These are phyloP conservation scores for Halisarca cf. caerulea DNA, from an alignment of 37 sponge, comb jelly and placozoan genomes.

Conservation along the genomic window DNA sequence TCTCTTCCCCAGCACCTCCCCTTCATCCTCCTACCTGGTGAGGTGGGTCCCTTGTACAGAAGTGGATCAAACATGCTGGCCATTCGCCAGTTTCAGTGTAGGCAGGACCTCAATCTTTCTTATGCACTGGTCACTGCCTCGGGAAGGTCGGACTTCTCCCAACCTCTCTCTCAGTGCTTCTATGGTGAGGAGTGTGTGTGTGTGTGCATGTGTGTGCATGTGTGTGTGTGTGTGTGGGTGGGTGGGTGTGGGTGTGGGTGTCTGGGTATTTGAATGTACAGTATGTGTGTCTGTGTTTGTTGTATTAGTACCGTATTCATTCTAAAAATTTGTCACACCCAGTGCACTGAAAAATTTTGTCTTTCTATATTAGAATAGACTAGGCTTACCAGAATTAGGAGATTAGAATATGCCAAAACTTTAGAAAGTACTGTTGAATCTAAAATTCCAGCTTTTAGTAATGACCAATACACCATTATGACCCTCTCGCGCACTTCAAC, in stretches of 20 bases:
- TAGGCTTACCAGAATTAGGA: too few relatives aligned
- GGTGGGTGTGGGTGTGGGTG: neutral
- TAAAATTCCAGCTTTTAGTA: too few relatives aligned
- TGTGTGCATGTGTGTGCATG: neutral
- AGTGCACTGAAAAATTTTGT: too few relatives aligned
- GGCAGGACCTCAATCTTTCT: neutral
- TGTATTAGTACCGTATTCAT: too few relatives aligned
- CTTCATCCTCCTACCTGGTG: neutral
- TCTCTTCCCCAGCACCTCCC: conserved; percentile 11
- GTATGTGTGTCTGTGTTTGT: too few relatives aligned
- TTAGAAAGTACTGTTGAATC: too few relatives aligned
- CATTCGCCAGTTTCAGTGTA: conserved; percentile 20
- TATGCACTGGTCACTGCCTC: conserved; percentile 7
- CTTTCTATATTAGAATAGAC: too few relatives aligned
- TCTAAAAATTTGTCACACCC: too few relatives aligned
- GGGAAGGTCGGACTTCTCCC: conserved; percentile 18
- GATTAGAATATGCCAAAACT: too few relatives aligned
- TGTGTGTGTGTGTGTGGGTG: neutral
- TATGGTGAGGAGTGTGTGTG: neutral
- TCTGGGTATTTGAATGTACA: too few relatives aligned
- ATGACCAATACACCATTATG: too few relatives aligned
- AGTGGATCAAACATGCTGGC: conserved; percentile 15
- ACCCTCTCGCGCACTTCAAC: too few relatives aligned
- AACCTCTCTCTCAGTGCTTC: conserved; percentile 5
- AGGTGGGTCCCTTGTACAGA: conserved; percentile 18